Evolutionary conservation across 2,113 vertebrate genomes (phyloP).

Genomic region (Triplophysa siluroides): DNA sequence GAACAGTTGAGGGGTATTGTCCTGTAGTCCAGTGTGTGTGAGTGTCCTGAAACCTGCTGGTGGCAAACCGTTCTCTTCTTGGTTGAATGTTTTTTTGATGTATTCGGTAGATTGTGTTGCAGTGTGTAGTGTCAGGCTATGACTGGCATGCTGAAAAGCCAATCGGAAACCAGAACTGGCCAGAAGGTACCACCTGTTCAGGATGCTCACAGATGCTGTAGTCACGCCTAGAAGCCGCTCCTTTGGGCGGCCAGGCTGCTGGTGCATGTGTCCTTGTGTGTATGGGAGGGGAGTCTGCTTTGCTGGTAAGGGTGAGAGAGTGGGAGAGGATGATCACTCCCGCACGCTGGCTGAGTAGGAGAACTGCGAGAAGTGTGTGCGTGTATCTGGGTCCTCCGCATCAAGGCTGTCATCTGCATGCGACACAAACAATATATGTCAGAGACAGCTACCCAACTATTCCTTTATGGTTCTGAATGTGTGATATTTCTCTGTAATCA

Average conservation of each 20-base stretch:
- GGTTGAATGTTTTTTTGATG: constrained; percentile 34
- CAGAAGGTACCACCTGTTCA: constrained; percentile 65
- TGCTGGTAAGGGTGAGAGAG: constrained; percentile 36
- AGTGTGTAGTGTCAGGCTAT: constrained; percentile 68
- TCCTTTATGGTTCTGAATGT: too few relatives aligned
- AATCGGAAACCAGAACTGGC: constrained; percentile 53
- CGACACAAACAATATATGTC: constrained; percentile 4
- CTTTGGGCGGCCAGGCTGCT: neutral
- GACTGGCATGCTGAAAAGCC: constrained; percentile 36
- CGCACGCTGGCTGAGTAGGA: constrained; percentile 93
- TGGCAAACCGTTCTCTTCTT: constrained; percentile 68
- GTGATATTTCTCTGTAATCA: too few relatives aligned
- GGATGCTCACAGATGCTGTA: constrained; percentile 49
- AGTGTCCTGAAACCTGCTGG: constrained; percentile 64
- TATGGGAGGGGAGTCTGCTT: constrained; percentile 55
- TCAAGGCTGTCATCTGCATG: constrained; percentile 86
- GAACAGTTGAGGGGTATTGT: constrained; percentile 49
- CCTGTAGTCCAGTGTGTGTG: constrained; percentile 57
- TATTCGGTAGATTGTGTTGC: constrained; percentile 60
- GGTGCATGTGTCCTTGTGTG: constrained; percentile 42
- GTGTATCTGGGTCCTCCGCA: constrained; percentile 82
- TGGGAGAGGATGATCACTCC: constrained; percentile 72
- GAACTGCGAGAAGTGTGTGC: constrained; percentile 93
- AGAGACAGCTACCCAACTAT: too few relatives aligned
- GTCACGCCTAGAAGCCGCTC: neutral